Conservation (phyloP, 2,797 vertebrate species). For the Rhabdomys pumilio region DNA sequence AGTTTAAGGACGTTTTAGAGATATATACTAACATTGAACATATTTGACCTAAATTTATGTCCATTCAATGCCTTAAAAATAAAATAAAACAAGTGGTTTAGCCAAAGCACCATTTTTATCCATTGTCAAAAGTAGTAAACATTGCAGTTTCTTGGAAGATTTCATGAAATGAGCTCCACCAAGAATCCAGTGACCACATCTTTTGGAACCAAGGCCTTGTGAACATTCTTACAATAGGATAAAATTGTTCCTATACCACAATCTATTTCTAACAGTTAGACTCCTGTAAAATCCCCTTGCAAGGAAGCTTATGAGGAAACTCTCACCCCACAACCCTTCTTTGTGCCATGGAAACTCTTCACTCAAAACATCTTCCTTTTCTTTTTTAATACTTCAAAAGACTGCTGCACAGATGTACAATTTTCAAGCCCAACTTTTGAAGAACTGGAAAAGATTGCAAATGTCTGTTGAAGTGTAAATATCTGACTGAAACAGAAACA, state of each 20-base stretch:
- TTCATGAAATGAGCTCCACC: not conserved
- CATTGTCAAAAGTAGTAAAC: not conserved
- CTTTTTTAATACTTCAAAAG: not conserved
- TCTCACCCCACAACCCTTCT: not conserved
- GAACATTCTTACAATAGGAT: not conserved
- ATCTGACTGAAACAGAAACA: constrained; percentile 22
- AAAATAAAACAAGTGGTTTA: not conserved
- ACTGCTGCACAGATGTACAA: not conserved
- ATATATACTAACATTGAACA: not conserved
- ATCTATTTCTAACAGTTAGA: not conserved
- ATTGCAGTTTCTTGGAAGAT: not conserved
- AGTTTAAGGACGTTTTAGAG: constrained; percentile 3
- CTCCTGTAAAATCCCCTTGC: not conserved
- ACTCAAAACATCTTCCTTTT: not conserved
- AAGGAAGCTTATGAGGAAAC: not conserved
- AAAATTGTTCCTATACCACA: not conserved
- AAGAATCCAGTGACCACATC: not conserved
- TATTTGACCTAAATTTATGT: not conserved
- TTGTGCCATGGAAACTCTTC: not conserved
- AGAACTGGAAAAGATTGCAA: not conserved
- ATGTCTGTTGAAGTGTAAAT: not conserved
- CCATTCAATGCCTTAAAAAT: constrained; percentile 8
- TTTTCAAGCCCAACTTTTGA: constrained; percentile 24
- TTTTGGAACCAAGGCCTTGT: not conserved
- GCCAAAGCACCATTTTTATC: not conserved